Evolutionary conservation across 2,113 vertebrate species (phyloP).

Genomic region (Gobiocypris rarus): DNA sequence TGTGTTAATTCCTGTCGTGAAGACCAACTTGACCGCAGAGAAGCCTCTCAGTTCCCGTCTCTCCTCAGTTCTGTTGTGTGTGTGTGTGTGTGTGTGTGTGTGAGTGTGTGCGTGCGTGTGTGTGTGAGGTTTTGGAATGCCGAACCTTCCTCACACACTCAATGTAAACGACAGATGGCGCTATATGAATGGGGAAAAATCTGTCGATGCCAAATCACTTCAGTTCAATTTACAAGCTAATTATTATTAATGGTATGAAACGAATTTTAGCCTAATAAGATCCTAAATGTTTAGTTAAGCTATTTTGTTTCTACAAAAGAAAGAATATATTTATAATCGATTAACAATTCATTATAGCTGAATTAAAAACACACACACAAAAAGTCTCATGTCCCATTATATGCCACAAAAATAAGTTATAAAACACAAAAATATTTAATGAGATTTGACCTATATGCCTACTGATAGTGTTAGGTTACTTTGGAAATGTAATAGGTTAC

Average conservation of each 20-base stretch:
- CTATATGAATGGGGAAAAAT: background rate
- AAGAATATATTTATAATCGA: no score
- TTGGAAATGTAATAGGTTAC: no score
- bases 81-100: no score
- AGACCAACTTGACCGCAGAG: background rate
- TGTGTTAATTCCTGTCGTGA: background rate
- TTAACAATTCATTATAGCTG: background rate
- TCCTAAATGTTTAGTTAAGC: background rate
- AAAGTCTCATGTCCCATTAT: background rate
- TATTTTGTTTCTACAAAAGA: background rate
- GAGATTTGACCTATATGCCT: background rate
- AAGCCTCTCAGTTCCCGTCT: background rate
- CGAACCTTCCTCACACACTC: background rate
- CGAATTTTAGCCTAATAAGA: background rate
- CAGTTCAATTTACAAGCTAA: background rate
- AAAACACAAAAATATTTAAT: background rate
- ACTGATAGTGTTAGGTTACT: no score
- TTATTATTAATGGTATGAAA: background rate
- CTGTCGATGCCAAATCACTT: no score
- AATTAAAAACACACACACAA: background rate
- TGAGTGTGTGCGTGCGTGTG: no score
- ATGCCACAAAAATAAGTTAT: background rate
- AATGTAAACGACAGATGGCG: background rate
- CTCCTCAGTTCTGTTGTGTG: no score
- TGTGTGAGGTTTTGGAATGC: background rate